These are phyloP conservation scores for Atta colombica DNA, from an alignment of 1,140 invertebrate species.

Conservation along the genomic window DNA sequence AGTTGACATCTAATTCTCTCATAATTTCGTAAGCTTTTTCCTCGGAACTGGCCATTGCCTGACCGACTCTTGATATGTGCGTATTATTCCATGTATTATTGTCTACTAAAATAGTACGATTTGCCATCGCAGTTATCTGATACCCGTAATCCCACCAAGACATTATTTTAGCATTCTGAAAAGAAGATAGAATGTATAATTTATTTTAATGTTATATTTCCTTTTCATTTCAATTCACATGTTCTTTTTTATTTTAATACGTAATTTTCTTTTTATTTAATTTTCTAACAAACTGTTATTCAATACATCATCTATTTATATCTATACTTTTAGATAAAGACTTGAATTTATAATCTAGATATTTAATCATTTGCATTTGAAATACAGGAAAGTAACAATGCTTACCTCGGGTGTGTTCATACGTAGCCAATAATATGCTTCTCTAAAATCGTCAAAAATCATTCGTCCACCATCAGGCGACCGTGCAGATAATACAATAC, in stretches of 20 bases:
- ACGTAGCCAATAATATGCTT: constrained; percentile 99
- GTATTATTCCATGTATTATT: constrained; percentile 99
- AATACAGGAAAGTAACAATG: not conserved
- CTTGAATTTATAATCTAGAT: not conserved
- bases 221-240: constrained; percentile 10
- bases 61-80: constrained; percentile 98
- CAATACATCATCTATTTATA: not conserved
- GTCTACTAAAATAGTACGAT: constrained; percentile 99
- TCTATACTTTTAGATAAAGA: not conserved
- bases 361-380: not conserved
- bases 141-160: constrained; percentile 99
- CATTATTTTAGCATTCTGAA: constrained; percentile 97
- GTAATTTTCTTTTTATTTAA: not conserved
- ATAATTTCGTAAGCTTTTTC: constrained; percentile 99
- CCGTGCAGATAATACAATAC: constrained; percentile 98
- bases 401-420: constrained; percentile 97
- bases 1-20: constrained; percentile 98
- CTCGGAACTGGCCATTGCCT: constrained; percentile 98
- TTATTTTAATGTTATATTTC: not conserved
- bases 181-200: constrained; percentile 63
- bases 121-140: constrained; percentile 99
- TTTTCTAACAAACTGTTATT: not conserved
- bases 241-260: constrained; percentile 10
- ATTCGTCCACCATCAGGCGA: constrained; percentile 97
- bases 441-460: constrained; percentile 99